These are phyloP conservation scores for Agrochola circellaris DNA, from an alignment of 2,888 invertebrate species.

Conservation along the genomic window DNA sequence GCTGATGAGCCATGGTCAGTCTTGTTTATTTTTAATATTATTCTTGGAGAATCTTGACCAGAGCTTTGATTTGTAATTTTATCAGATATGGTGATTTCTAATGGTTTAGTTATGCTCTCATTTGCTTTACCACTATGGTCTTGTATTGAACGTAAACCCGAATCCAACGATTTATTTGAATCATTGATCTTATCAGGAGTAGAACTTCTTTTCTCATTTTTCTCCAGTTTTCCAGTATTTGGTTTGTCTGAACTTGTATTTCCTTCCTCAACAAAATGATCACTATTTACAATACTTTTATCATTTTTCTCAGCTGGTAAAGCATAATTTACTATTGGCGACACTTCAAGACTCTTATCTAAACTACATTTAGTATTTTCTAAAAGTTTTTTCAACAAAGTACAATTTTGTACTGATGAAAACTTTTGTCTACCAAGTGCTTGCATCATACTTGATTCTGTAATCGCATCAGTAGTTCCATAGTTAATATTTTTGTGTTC, in stretches of 20 bases:
- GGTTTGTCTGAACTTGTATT: constrained; percentile 64
- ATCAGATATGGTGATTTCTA: constrained; percentile 87
- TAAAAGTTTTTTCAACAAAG: constrained; percentile 85
- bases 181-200: constrained; percentile 71
- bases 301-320: constrained; percentile 68
- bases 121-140: constrained; percentile 76
- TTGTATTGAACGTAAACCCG: constrained; percentile 70
- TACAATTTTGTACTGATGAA: constrained; percentile 82
- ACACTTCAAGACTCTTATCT: constrained; percentile 72
- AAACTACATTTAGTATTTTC: constrained; percentile 82
- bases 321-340: constrained; percentile 70
- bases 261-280: constrained; percentile 56
- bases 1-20: constrained; percentile 89
- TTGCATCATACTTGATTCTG: constrained; percentile 63
- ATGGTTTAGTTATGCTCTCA: constrained; percentile 84
- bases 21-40: constrained; percentile 92
- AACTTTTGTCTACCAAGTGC: constrained; percentile 69
- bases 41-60: constrained; percentile 90
- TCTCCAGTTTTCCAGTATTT: constrained; percentile 66
- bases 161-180: constrained; percentile 64
- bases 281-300: constrained; percentile 68
- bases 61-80: constrained; percentile 82
- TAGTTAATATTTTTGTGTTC: constrained; percentile 53
- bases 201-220: constrained; percentile 63
- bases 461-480: constrained; percentile 42